Conservation (phyloP, 2,888 invertebrate species). For the Adineta ricciae region DNA sequence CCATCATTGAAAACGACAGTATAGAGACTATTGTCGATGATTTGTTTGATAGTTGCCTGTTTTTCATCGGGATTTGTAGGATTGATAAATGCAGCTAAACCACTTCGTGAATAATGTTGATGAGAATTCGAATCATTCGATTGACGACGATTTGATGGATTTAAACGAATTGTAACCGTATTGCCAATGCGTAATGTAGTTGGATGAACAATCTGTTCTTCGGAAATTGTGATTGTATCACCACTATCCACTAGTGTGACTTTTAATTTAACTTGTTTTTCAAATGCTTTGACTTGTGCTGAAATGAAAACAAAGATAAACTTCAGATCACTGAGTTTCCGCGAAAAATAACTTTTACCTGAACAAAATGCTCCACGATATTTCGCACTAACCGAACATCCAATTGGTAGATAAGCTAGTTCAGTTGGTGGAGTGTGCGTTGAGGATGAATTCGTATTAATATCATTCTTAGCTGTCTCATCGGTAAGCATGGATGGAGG, state of each 20-base stretch:
- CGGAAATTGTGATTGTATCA: constrained; percentile 26
- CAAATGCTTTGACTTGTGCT: constrained; percentile 89
- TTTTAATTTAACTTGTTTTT: constrained; percentile 81
- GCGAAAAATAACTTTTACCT: constrained; percentile 35
- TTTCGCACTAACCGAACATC: constrained; percentile 97
- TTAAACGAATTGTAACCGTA: constrained; percentile 18
- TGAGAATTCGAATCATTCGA: neutral
- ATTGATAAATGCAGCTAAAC: constrained; percentile 74
- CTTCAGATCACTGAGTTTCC: neutral
- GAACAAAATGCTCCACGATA: constrained; percentile 99
- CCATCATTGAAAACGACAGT: constrained; percentile 99
- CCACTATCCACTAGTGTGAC: constrained; percentile 52
- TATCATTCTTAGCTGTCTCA: neutral
- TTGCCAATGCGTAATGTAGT: neutral
- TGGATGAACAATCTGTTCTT: constrained; percentile 14
- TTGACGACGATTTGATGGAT: constrained; percentile 10
- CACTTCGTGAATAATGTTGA: constrained; percentile 51
- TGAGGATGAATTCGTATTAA: neutral
- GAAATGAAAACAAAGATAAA: no score
- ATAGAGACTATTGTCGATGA: constrained; percentile 90
- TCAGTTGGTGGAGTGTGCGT: neutral
- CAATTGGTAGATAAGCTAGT: constrained; percentile 67
- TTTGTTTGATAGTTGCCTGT: constrained; percentile 78
- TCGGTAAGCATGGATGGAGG: neutral
- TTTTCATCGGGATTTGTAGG: constrained; percentile 71